phyloP scores from a whole-genome alignment of 1,140 invertebrate species.

The Drosophila suzukii region DNA sequence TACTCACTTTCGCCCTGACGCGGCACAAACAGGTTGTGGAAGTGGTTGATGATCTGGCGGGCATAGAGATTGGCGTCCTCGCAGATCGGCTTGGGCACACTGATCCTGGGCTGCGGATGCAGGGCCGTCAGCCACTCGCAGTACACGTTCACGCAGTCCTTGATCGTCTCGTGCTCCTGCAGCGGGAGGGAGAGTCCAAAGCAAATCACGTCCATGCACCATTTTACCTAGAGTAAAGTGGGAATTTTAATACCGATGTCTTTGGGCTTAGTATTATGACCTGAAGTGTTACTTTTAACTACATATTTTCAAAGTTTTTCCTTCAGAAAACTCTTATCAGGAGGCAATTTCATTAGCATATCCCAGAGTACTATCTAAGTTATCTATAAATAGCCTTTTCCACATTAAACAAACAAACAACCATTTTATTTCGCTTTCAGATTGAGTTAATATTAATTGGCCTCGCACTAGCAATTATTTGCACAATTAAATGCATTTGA shows the following conservation, averaged over 20 bases:
- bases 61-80: slow-evolving; percentile 97
- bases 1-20: slow-evolving; percentile 94
- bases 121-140: slow-evolving; percentile 97
- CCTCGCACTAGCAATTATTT: neutral
- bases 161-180: slow-evolving; percentile 95
- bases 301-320: no score
- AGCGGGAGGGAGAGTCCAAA: slow-evolving; percentile 96
- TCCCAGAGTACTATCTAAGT: no score
- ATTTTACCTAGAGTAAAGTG: slow-evolving; percentile 61
- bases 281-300: no score
- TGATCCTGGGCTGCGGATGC: slow-evolving; percentile 91
- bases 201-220: slow-evolving; percentile 90
- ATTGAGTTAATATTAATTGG: neutral
- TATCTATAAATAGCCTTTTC: neutral
- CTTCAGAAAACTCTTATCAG: neutral
- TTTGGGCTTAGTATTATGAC: no score
- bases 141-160: slow-evolving; percentile 98
- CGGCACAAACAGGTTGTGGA: slow-evolving; percentile 98
- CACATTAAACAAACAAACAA: neutral
- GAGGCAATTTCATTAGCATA: neutral
- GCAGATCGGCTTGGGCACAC: slow-evolving; percentile 93
- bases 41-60: slow-evolving; percentile 95
- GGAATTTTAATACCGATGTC: no score
- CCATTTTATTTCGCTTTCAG: neutral
- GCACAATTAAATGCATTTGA: neutral